Evolutionary conservation across 2,113 vertebrate genomes (phyloP), one percentile per base, ranked within the genome.

Genomic region (Eulemur macaco): DNA sequence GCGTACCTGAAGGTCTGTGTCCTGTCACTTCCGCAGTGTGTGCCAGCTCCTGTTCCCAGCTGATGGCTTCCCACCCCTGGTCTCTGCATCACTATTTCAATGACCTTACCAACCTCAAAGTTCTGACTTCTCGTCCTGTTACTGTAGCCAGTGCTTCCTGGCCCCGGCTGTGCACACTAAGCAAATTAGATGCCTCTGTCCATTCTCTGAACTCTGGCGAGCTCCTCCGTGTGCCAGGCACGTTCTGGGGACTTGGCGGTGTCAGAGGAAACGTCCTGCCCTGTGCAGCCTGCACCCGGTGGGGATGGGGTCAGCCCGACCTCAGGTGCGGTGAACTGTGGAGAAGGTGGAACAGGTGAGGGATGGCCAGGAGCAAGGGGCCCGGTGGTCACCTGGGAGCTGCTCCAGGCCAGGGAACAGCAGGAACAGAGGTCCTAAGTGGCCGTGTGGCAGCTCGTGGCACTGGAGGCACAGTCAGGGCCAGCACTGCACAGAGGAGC

Each of bases 401-500:
- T 27, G 83, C 34, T 37, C 31, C 45, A 20, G 21, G 58, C 34
- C 5, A 8, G 64, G 31, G 20, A 34, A 27, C 39, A 8, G 60
- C 25, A 42, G 86, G 37, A 42, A 31, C 34, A 21, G 29, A 34
- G 69, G 37, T n/a, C 56, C 12, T 29, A 9, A 31, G 17, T 2
- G 9, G 18, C 60, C 27, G 4, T n/a, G 13, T 25, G 1, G 25
- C 71, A 63, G 8, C 4, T 8, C 45, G 45, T 17, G 42, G 31
- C 2, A 4, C 8, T 2, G 8, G 29, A 42, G 56, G 21, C 37
- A 9, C 1, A 5, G 54, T 6, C 6, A 31, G 52, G 56, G 3
- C 8, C 3, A 2, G 17, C 0, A 1, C 0, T 6, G 37, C 64
- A 21, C 66, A 71, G 68, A 71, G 68, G 17, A 68, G 29, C 0